Evolutionary conservation across 1,140 invertebrate species (phyloP), one percentile per base, ranked within the genome.

Genomic region (Eumeta japonica): DNA sequence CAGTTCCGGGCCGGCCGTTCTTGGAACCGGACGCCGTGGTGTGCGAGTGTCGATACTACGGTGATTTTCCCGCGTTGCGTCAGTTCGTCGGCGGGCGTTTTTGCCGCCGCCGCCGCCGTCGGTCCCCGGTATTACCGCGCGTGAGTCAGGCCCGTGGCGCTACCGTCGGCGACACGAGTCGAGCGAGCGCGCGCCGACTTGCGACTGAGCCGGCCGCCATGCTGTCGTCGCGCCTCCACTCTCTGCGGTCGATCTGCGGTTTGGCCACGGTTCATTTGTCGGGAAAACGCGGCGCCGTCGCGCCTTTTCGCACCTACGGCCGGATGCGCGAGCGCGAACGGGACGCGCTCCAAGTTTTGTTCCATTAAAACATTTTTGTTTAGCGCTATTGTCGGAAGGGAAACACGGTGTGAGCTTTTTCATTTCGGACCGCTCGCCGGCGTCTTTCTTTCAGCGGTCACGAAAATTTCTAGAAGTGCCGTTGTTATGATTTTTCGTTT

Each of bases 171-270:
- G 46, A 51, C 55, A 52, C 64, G 70, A 64, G 62, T 52, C 52
- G 28, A 35, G 58, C 40, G 55, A 39, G 39, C 62, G 66, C 58
- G 55, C 55, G 63, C 44, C 54, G 55, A 55, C 60, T 50, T 54
- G 63, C 63, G 58, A 75, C 67, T 73, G 66, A 65, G 48, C 55
- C 32, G 51, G 62, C 63, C 63, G 66, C 67, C 70, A 71, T 70
- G 59, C 66, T 70, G 65, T 74, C 65, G 72, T 71, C 64, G 64
- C 61, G 72, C 66, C 72, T 74, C 63, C 72, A 73, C 72, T 72
- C 64, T 74, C 72, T 74, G 73, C 68, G 73, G 73, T 73, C 70
- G 74, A 76, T 74, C 73, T 76, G 73, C 61, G 73, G 73, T 75
- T 61, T 65, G 58, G 66, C 62, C 68, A 73, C 60, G 70, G 68